phyloP scores from a whole-genome alignment of 2,113 vertebrate genomes.

The Copsychus sechellarum region DNA sequence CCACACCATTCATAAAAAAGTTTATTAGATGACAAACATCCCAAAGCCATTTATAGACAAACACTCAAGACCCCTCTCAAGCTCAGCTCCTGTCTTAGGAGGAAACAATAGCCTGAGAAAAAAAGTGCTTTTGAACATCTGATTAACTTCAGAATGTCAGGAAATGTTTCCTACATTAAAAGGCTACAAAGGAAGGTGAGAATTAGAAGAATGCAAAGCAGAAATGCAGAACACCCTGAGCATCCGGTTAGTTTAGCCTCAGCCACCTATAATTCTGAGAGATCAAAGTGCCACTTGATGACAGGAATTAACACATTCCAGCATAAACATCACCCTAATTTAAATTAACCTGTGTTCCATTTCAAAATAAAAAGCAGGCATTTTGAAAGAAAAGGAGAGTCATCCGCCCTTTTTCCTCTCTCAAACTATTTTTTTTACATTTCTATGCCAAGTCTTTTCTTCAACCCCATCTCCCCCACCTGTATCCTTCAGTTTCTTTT shows the following conservation, averaged over 20 bases:
- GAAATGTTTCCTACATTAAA: neutral
- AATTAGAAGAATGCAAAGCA: constrained; percentile 25
- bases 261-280: constrained; percentile 15
- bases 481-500: neutral
- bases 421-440: neutral
- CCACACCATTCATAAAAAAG: neutral
- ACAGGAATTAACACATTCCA: constrained; percentile 49
- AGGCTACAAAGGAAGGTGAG: constrained; percentile 2
- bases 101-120: neutral
- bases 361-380: neutral
- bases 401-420: neutral
- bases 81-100: neutral
- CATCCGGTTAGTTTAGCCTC: constrained; percentile 21
- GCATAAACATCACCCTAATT: neutral
- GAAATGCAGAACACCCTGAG: constrained; percentile 37
- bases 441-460: neutral
- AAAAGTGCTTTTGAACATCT: neutral
- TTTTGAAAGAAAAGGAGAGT: neutral
- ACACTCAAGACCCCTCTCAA: neutral
- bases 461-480: neutral
- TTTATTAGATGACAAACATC: neutral
- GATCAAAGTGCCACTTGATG: neutral
- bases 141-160: neutral
- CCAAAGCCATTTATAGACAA: neutral
- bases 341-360: neutral